These are phyloP conservation scores for Acleris holmiana DNA, from an alignment of 2,888 invertebrate genomes.

Conservation along the genomic window DNA sequence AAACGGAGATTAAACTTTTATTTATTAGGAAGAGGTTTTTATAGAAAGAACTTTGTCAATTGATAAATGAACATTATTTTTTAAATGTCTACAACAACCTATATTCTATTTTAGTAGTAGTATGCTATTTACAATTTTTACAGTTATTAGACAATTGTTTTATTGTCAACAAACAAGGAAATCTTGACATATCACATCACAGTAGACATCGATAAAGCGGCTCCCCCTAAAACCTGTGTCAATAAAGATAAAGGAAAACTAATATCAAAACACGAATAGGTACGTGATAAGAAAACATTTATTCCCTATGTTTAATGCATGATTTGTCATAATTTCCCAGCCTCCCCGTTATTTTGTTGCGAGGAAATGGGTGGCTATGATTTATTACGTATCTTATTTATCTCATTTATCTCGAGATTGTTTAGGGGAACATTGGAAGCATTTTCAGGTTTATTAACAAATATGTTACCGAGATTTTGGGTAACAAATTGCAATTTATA, in stretches of 20 bases:
- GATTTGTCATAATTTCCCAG: slow-evolving; percentile 84
- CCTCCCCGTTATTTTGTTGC: slow-evolving; percentile 81
- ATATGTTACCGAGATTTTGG: slow-evolving; percentile 62
- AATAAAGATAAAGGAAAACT: slow-evolving; percentile 84
- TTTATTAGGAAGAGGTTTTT: too few species aligned
- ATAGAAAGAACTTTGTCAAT: too few species aligned
- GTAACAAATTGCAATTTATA: slow-evolving; percentile 57
- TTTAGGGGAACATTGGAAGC: slow-evolving; percentile 63
- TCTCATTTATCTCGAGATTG: slow-evolving; percentile 80
- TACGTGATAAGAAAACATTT: slow-evolving; percentile 85
- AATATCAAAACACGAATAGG: slow-evolving; percentile 84
- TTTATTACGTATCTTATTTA: slow-evolving; percentile 75
- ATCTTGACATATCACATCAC: slow-evolving; percentile 55
- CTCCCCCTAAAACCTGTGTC: slow-evolving; percentile 80
- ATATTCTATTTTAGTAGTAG: too few species aligned
- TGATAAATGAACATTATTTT: too few species aligned
- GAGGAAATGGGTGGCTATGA: slow-evolving; percentile 79
- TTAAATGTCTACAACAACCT: too few species aligned
- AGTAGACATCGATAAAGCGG: slow-evolving; percentile 70
- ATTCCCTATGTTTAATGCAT: slow-evolving; percentile 85
- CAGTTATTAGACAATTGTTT: background rate
- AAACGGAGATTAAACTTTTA: too few species aligned
- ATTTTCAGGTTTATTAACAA: slow-evolving; percentile 72
- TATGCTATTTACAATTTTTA: too few species aligned
- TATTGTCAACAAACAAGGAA: slow-evolving; percentile 6